These are phyloP conservation scores for Ochropleura plecta DNA, from an alignment of 2,888 invertebrate genomes.

Conservation along the genomic window DNA sequence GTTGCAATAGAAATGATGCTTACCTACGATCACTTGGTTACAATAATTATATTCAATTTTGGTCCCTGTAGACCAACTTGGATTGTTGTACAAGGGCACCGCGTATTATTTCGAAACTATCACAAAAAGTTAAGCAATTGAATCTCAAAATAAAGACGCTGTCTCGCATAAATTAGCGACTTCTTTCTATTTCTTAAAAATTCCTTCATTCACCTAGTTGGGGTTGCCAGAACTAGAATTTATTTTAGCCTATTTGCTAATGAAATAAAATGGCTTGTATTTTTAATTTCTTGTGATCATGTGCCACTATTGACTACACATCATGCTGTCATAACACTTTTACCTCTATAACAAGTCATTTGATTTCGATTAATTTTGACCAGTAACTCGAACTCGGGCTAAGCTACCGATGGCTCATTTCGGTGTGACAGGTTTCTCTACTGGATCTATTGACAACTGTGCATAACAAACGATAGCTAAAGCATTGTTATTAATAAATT, in stretches of 20 bases:
- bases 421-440: not conserved
- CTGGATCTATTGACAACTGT: not conserved
- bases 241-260: conserved; percentile 10
- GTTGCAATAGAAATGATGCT: conserved; percentile 86
- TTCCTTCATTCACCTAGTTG: conserved; percentile 80
- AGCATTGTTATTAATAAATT: not conserved
- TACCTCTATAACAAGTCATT: not conserved
- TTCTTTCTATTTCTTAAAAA: conserved; percentile 87
- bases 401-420: not conserved
- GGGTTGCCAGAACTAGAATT: conserved; percentile 67
- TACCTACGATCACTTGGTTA: conserved; percentile 78
- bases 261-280: not conserved
- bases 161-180: conserved; percentile 87
- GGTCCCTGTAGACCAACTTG: conserved; percentile 69
- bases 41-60: conserved; percentile 71
- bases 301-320: not conserved
- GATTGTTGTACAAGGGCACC: conserved; percentile 78
- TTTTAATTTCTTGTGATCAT: not conserved
- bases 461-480: not conserved
- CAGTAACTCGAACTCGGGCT: not conserved
- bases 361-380: not conserved
- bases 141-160: conserved; percentile 89
- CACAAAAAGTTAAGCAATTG: conserved; percentile 83
- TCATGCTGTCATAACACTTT: not conserved
- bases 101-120: conserved; percentile 81